Evolutionary conservation across 2,113 vertebrate species (phyloP), one percentile per base, ranked within the genome.

Genomic region (Tauraco erythrolophus): DNA sequence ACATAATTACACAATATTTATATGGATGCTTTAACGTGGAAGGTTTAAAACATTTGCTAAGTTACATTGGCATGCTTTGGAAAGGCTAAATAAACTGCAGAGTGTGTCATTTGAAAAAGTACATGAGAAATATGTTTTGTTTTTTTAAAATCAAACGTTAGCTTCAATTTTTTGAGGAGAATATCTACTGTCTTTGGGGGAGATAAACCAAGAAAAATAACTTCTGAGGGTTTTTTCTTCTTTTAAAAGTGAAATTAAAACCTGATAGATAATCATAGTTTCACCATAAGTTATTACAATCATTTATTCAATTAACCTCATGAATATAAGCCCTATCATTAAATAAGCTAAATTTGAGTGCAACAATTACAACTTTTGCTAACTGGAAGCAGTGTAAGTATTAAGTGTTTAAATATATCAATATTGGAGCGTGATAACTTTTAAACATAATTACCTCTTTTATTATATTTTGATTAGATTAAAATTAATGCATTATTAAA

Each of bases 391-490:
- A 88, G 87, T 30, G 46, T 95, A 98, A 96, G 97, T 98, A 98
- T 97, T 96, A 98, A 98, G 96, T 98, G 97, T 98, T 98, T 98
- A 96, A 98, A 98, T 97, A 96, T 84, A 96, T 81, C 89, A 98
- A 97, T 98, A 98, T 97, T 98, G 95, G 95, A 98, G 98, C 91
- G 94, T 97, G 98, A 98, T 98, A 98, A 99, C 99, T 99, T 99
- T 98, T 98, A 98, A 98, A 97, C 97, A 97, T 99, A 98, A 99
- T 99, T 99, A 98, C 98, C 97, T 97, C 98, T 98, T 98, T 99
- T 98, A 99, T 99, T 99, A 98, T 97, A 97, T 98, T 99, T 99
- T 99, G 99, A 99, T 99, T 99, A 99, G 99, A 99, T 99, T 99
- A 99, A 99, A 99, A 98, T 99, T 98, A 99, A 99, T 98, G 98